Percentiles rank a stretch among this genome's conserved stretches.
phyloP scores from a whole-genome alignment of 1,140 invertebrate genomes.

The Hylyphantes graminicola region DNA sequence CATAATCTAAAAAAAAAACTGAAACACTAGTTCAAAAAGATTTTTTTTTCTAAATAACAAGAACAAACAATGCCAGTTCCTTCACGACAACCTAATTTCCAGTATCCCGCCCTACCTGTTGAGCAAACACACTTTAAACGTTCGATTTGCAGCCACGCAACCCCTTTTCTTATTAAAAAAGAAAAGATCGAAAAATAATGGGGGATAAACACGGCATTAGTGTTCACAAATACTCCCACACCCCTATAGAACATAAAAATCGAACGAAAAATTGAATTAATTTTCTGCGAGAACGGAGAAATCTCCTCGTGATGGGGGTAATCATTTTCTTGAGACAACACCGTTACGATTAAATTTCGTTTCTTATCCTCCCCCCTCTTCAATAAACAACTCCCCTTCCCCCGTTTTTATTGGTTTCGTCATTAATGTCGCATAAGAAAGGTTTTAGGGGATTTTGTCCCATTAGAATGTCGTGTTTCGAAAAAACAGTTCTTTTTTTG shows the following conservation, averaged over 20 bases:
- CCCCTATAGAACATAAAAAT: not conserved
- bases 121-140: not conserved
- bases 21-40: too few relatives aligned
- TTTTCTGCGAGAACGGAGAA: slow-evolving; percentile 27
- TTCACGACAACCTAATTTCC: too few relatives aligned
- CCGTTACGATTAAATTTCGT: slow-evolving; percentile 21
- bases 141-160: not conserved
- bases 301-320: slow-evolving; percentile 29
- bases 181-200: slow-evolving; percentile 28
- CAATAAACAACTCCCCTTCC: not conserved
- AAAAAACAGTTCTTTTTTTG: not conserved
- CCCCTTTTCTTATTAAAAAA: slow-evolving; percentile 27
- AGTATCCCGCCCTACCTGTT: not conserved
- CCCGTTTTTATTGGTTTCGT: not conserved
- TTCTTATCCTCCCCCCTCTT: not conserved
- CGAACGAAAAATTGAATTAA: slow-evolving; percentile 16
- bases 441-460: not conserved
- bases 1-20: too few relatives aligned
- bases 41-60: too few relatives aligned
- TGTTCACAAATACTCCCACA: not conserved
- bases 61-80: too few relatives aligned
- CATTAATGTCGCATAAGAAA: too few relatives aligned
- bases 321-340: slow-evolving; percentile 57
- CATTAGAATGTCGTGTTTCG: not conserved
- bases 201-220: slow-evolving; percentile 23